Percentiles rank a stretch among this genome's conserved stretches.
Conservation (phyloP, 2,888 invertebrate genomes). For the Neocrepidodera transversa region DNA sequence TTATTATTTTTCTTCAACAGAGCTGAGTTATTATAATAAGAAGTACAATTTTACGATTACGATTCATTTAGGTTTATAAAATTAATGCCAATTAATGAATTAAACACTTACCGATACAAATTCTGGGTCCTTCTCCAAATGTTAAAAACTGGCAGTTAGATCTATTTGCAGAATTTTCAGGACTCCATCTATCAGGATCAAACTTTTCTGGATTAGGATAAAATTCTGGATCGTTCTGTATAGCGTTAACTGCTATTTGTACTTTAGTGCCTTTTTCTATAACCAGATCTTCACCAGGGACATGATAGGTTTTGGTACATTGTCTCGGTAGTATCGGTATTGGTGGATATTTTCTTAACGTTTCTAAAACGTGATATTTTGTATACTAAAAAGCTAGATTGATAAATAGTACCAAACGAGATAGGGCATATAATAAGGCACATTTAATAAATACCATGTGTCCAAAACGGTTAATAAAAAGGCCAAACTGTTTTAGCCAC, state of each 20-base stretch:
- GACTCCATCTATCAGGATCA: constrained; percentile 15
- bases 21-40: too few relatives aligned
- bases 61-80: not conserved
- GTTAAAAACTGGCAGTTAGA: constrained; percentile 19
- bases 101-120: constrained; percentile 29
- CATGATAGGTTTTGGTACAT: constrained; percentile 41
- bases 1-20: too few relatives aligned
- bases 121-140: constrained; percentile 33
- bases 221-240: constrained; percentile 15
- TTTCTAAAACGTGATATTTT: too few relatives aligned
- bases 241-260: not conserved
- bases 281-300: constrained; percentile 36
- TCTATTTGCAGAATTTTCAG: constrained; percentile 58
- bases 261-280: constrained; percentile 48
- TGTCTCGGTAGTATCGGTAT: constrained; percentile 39
- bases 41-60: too few relatives aligned
- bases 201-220: constrained; percentile 11
- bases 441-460: too few relatives aligned
- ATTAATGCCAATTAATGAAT: too few relatives aligned
- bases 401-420: too few relatives aligned
- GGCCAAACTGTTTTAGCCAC: too few relatives aligned
- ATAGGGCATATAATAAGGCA: too few relatives aligned
- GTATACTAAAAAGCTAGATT: too few relatives aligned
- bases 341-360: constrained; percentile 53
- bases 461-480: too few relatives aligned